Evolutionary conservation across 2,113 vertebrate species (phyloP).

Genomic region (Tragelaphus imberbis): DNA sequence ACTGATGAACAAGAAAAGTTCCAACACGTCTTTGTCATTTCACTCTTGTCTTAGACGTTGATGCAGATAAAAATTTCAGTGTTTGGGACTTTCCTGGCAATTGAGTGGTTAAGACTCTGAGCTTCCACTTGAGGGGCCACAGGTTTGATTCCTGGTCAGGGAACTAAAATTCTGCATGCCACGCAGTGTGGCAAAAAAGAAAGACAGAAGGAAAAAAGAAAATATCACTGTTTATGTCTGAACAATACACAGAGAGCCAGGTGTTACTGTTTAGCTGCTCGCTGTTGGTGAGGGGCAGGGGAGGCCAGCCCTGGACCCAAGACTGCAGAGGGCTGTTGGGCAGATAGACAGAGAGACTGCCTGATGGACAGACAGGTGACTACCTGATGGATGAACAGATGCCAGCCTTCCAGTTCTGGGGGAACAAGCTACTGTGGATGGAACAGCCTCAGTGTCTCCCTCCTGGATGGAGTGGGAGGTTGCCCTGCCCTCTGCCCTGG

Average conservation of each 20-base stretch:
- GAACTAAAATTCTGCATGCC: not conserved
- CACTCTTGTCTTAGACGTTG: not conserved
- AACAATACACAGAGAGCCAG: not conserved
- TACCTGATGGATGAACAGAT: not conserved
- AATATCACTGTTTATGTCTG: rapidly evolving
- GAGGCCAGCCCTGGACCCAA: not conserved
- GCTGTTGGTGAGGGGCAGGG: rapidly evolving
- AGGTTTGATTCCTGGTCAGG: not conserved
- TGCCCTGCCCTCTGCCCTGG: not conserved
- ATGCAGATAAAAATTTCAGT: too few relatives aligned
- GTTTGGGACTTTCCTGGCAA: not conserved
- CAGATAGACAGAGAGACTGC: not conserved
- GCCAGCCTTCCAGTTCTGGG: not conserved
- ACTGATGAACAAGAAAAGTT: not conserved
- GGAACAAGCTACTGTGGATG: not conserved
- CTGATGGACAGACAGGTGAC: not conserved
- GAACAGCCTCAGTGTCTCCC: not conserved
- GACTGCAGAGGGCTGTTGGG: not conserved
- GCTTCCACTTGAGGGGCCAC: not conserved
- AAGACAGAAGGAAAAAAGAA: not conserved
- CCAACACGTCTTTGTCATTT: not conserved
- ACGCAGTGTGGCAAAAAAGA: not conserved
- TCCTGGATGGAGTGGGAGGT: not conserved
- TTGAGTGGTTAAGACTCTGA: not conserved
- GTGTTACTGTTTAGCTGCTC: not conserved